Conservation (phyloP, 2,797 vertebrate species). For the Taeniopygia guttata region DNA sequence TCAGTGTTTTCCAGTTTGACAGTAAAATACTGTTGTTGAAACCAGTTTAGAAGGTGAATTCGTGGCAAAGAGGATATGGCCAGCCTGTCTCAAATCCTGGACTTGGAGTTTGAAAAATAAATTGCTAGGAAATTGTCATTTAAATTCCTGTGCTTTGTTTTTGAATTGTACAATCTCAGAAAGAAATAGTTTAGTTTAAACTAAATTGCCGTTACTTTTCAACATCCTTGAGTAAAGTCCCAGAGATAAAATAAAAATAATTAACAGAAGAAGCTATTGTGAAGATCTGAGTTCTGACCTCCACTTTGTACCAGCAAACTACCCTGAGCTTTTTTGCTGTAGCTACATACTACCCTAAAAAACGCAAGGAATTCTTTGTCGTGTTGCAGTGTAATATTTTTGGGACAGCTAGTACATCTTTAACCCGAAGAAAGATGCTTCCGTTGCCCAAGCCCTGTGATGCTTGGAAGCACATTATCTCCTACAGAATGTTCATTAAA, state of each 20-base stretch:
- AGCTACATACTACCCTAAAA: background rate
- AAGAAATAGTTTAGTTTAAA: conserved; percentile 29
- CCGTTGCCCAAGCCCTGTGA: background rate
- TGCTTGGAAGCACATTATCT: background rate
- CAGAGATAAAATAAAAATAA: conserved; percentile 10
- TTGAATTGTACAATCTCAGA: background rate
- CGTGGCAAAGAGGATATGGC: background rate
- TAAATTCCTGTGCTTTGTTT: conserved; percentile 26
- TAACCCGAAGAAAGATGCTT: background rate
- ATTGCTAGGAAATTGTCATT: conserved; percentile 6
- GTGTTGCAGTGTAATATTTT: background rate
- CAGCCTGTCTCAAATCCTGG: background rate
- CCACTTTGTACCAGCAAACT: background rate
- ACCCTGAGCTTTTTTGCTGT: background rate
- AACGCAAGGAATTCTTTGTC: background rate
- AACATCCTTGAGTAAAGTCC: background rate
- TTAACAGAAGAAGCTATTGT: background rate
- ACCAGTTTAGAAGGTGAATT: background rate
- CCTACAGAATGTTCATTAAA: conserved; percentile 27
- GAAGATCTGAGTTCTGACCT: background rate
- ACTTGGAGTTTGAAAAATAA: background rate
- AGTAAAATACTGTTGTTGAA: background rate
- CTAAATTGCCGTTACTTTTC: conserved; percentile 1
- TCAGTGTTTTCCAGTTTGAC: background rate
- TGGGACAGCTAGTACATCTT: background rate